Evolutionary conservation across 2,888 invertebrate species (phyloP), one percentile per base, ranked within the genome.

Genomic region (Griposia aprilina): DNA sequence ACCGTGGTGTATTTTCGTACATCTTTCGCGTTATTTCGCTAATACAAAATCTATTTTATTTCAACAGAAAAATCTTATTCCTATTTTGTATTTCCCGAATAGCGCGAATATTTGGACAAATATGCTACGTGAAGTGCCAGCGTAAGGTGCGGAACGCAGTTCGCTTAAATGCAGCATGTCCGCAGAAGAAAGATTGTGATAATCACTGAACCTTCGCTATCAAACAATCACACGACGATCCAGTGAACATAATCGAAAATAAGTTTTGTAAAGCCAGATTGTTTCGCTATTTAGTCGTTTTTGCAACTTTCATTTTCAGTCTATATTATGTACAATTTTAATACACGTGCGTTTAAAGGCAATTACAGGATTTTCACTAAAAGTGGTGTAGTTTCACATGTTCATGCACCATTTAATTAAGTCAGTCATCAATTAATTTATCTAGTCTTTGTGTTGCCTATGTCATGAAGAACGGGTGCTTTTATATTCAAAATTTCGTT

Each of bases 341-440:
- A 55, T 71, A 63, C 45, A 30, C 13, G 65, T 41, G 30, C 20
- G 55, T 66, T 76, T 50, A 50, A 2, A 74, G 48, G 17, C 48
- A 62, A 52, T 60, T 36, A 62, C 57, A 79, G 26, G 26, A 41
- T 79, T 75, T 62, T 57, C n/a, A 36, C 48, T 13, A 20, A 75
- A 36, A 63, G 84, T 85, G 85, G 84, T 84, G 85, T 87, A 81
- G 85, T 87, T 83, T 69, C 45, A 48, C 45, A 60, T 59, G 55
- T 70, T 48, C 30, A 60, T 74, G 48, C 45, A 78, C 15, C 2
- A 48, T 63, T 55, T 62, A 69, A 50, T 70, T 63, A 68, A 57
- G 75, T 65, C 55, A 63, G 23, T 30, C 30, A 71, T 63, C n/a
- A 41, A 55, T 66, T 20, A 45, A 45, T 48, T 52, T 70, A 36